Evolutionary conservation across 1,140 invertebrate species (phyloP), one percentile per base, ranked within the genome.

Genomic region (Steinernema feltiae): DNA sequence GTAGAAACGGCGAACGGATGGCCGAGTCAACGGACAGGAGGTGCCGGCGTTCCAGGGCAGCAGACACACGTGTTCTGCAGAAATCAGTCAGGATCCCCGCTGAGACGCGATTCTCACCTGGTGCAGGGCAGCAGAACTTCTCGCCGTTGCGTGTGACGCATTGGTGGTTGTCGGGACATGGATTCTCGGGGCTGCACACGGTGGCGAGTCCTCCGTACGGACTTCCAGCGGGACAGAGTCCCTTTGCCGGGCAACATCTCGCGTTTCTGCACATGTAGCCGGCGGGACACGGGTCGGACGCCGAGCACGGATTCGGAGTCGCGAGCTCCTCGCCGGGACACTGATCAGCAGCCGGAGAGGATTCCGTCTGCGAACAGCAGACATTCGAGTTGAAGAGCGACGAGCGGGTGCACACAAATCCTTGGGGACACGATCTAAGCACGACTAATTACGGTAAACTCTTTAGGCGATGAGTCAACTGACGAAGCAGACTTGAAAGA

Each of bases 151-250:
- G 85, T 2, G 79, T 84, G 0, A 86, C 79, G 70, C 84, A 85
- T 48, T 86, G 79, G 71, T 85, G 84, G 29, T 84, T 84, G 29
- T 85, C 83, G 31, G 82, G 84, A 70, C 84, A 85, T 48, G 85
- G 84, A 46, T 85, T 86, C 12, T 76, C 70, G 7, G 70, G 74
- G 1, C 80, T 79, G 72, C 84, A 85, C 17, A 29, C 46, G 1
- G 79, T 84, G n/a, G 85, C 79, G 0, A 85, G 74, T 24, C 85
- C 81, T 41, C 83, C 84, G 17, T 86, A 73, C 24, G 84, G 84
- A 18, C 48, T 32, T 15, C 84, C 84, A 15, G 83, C 82, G 35
- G 84, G 84, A 32, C 84, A 85, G 46, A 86, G 73, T 17, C 84
- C 80, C 46, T 83, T 86, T 24, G 82, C 73, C 18, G 83, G 85